phyloP scores from a whole-genome alignment of 2,888 invertebrate genomes.

The Sturmia bella region DNA sequence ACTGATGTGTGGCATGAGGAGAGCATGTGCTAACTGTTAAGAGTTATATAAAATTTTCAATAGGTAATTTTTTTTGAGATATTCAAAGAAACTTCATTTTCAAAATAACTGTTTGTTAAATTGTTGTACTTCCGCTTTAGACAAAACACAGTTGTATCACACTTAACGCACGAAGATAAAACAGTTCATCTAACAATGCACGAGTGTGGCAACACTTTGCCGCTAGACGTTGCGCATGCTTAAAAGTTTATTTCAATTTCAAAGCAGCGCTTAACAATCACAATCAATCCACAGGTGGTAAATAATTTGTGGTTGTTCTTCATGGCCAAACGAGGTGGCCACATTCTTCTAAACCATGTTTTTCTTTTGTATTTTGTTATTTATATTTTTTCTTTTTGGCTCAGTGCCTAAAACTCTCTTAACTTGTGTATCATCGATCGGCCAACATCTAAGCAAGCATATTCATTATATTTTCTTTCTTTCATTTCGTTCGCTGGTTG shows the following conservation, averaged over 20 bases:
- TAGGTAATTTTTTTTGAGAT: no score
- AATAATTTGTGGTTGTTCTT: conserved; percentile 20
- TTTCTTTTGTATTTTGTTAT: conserved; percentile 22
- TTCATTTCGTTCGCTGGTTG: conserved; percentile 40
- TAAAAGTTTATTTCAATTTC: conserved; percentile 40
- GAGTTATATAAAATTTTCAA: no score
- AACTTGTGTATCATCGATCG: conserved; percentile 58
- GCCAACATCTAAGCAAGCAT: conserved; percentile 40
- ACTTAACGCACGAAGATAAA: conserved; percentile 4
- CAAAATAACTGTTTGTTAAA: conserved; percentile 5
- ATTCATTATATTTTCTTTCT: conserved; percentile 51
- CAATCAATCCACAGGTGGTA: conserved; percentile 28
- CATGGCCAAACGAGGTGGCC: conserved; percentile 57
- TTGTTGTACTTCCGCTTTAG: conserved; percentile 9
- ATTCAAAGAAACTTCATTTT: no score
- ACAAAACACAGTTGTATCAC: conserved; percentile 1
- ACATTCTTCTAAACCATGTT: conserved; percentile 48
- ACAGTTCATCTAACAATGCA: neutral
- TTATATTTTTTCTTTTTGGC: conserved; percentile 50
- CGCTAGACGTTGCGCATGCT: conserved; percentile 53
- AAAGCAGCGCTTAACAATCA: neutral
- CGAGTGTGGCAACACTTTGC: conserved; percentile 26
- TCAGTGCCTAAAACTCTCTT: conserved; percentile 47
- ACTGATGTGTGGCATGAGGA: no score
- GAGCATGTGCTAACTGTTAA: no score